These are phyloP conservation scores for Pseudonaja textilis DNA, from an alignment of 2,113 vertebrate genomes.

Conservation along the genomic window DNA sequence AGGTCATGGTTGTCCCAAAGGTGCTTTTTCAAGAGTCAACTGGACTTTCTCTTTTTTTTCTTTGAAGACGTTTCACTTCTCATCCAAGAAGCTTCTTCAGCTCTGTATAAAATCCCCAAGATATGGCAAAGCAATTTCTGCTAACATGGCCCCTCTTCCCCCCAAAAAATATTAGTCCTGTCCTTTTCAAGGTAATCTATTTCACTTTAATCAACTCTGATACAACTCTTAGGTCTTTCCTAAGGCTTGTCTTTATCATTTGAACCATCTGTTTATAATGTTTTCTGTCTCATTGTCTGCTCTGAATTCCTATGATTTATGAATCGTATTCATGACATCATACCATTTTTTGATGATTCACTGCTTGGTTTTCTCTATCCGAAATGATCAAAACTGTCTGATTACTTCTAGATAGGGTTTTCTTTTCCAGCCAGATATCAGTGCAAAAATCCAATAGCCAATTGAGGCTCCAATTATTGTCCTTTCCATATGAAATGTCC, in stretches of 20 bases:
- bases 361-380: not conserved
- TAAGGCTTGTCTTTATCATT: not conserved
- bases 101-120: not conserved
- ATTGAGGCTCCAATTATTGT: not conserved
- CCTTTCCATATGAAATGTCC: constrained; percentile 26
- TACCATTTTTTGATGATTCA: not conserved
- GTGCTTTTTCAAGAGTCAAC: too few relatives aligned
- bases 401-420: not conserved
- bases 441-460: not conserved
- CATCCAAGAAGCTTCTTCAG: too few relatives aligned
- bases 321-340: not conserved
- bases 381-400: not conserved
- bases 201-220: not conserved
- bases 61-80: too few relatives aligned
- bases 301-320: not conserved
- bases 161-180: not conserved
- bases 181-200: not conserved
- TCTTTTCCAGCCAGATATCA: not conserved
- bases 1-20: too few relatives aligned
- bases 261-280: not conserved
- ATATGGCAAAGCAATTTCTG: not conserved
- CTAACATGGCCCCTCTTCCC: not conserved
- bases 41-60: too few relatives aligned
- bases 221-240: not conserved
- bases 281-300: not conserved